A percentile compares a stretch with the other conserved stretches of the same genome.
phyloP scores from a whole-genome alignment of 2,888 invertebrate genomes.

The Teleogryllus oceanicus region DNA sequence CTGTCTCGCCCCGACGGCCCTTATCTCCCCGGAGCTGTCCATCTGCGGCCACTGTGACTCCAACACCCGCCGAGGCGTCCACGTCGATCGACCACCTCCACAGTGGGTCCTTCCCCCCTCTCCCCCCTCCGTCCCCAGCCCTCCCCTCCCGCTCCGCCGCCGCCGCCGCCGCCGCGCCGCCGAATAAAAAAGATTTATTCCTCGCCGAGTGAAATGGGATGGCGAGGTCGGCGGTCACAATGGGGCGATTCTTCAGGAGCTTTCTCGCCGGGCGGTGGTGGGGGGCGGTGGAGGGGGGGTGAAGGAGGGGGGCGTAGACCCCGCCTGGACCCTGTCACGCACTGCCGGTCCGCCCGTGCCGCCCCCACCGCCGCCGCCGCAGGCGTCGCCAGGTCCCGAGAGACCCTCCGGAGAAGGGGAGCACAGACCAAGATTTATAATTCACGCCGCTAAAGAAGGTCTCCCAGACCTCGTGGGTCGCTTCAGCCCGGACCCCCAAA shows the following conservation, averaged over 20 bases:
- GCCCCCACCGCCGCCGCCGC: not conserved
- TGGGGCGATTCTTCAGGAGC: not conserved
- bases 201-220: not conserved
- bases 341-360: not conserved
- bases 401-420: too few relatives aligned
- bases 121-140: not conserved
- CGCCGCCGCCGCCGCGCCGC: not conserved
- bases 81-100: too few relatives aligned
- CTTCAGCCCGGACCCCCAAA: too few relatives aligned
- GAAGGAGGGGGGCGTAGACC: not conserved
- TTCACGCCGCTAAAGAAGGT: too few relatives aligned
- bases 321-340: constrained; percentile 9
- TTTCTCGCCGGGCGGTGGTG: not conserved
- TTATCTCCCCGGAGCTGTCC: too few relatives aligned
- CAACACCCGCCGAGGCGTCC: too few relatives aligned
- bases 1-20: too few relatives aligned
- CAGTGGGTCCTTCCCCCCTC: too few relatives aligned
- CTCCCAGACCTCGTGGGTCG: too few relatives aligned
- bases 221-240: not conserved
- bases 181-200: constrained; percentile 9
- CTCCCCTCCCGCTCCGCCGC: not conserved
- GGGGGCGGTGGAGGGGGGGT: not conserved
- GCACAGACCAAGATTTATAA: too few relatives aligned
- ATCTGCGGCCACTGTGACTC: too few relatives aligned
- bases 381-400: too few relatives aligned